These are phyloP conservation scores for Alviniconcha marisindica DNA, from an alignment of 1,140 invertebrate species.

Conservation along the genomic window DNA sequence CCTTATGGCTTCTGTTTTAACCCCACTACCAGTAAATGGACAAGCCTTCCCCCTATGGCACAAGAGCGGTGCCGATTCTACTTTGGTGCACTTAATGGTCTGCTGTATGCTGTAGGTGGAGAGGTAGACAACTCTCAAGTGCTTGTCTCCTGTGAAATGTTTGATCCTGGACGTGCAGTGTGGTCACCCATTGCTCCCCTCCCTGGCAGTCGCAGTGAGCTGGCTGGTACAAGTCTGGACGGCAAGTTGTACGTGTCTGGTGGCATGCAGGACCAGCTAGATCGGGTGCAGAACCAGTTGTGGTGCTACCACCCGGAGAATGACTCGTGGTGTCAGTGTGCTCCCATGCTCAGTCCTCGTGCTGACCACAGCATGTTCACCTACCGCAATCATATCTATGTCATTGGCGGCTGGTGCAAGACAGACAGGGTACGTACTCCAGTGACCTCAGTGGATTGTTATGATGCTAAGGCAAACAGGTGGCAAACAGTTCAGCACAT, in stretches of 20 bases:
- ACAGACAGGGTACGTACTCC: slow-evolving; percentile 68
- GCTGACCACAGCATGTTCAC: slow-evolving; percentile 84
- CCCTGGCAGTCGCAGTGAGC: slow-evolving; percentile 80
- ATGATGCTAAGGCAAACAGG: slow-evolving; percentile 79
- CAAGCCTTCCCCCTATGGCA: slow-evolving; percentile 84
- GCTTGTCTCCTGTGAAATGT: slow-evolving; percentile 80
- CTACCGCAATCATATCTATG: slow-evolving; percentile 81
- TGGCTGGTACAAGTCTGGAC: slow-evolving; percentile 81
- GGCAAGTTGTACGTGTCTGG: slow-evolving; percentile 80
- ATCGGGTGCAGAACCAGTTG: slow-evolving; percentile 80
- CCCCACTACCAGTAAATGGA: slow-evolving; percentile 82
- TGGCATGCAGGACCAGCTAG: slow-evolving; percentile 78
- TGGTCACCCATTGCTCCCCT: slow-evolving; percentile 82
- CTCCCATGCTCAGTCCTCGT: slow-evolving; percentile 81
- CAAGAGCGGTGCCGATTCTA: slow-evolving; percentile 84
- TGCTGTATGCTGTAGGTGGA: slow-evolving; percentile 84
- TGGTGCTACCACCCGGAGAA: slow-evolving; percentile 80
- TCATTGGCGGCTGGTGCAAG: slow-evolving; percentile 85
- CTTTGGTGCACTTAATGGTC: slow-evolving; percentile 81
- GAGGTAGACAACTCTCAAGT: slow-evolving; percentile 63
- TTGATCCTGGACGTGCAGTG: slow-evolving; percentile 79
- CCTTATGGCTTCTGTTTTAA: slow-evolving; percentile 85
- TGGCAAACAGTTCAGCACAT: slow-evolving; percentile 82
- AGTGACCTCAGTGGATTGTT: slow-evolving; percentile 82
- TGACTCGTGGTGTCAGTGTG: slow-evolving; percentile 80